Evolutionary conservation across 2,888 invertebrate genomes (phyloP).

Genomic region (Ganaspis brasiliensis): DNA sequence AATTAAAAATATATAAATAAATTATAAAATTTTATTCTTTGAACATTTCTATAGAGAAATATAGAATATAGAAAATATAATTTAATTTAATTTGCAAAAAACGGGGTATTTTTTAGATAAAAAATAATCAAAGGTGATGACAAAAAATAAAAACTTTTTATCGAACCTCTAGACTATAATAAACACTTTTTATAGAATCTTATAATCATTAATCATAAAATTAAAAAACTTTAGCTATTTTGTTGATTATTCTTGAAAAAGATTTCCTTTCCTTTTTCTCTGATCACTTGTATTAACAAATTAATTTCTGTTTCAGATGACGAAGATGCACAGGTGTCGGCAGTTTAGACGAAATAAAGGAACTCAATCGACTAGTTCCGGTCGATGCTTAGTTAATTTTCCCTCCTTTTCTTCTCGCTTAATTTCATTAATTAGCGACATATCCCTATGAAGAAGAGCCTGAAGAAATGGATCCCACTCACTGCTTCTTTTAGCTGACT

Average conservation of each 20-base stretch:
- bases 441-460: conserved; percentile 40
- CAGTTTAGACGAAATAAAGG: conserved; percentile 79
- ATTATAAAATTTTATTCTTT: too few species aligned
- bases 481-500: conserved; percentile 33
- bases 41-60: too few species aligned
- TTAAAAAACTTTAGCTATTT: background rate
- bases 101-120: too few species aligned
- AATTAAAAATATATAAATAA: too few species aligned
- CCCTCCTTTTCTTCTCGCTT: conserved; percentile 29
- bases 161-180: too few species aligned
- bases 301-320: conserved; percentile 82
- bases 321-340: conserved; percentile 86
- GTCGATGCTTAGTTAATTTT: conserved; percentile 62
- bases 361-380: conserved; percentile 53
- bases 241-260: conserved; percentile 27
- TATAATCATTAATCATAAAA: too few species aligned
- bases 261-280: conserved; percentile 69
- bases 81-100: too few species aligned
- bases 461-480: conserved; percentile 16
- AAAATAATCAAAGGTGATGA: too few species aligned
- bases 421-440: conserved; percentile 49
- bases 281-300: conserved; percentile 64
- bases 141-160: too few species aligned
- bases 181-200: too few species aligned
- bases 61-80: too few species aligned